phyloP scores from a whole-genome alignment of 2,888 invertebrate genomes.

The Athripsodes cinereus region DNA sequence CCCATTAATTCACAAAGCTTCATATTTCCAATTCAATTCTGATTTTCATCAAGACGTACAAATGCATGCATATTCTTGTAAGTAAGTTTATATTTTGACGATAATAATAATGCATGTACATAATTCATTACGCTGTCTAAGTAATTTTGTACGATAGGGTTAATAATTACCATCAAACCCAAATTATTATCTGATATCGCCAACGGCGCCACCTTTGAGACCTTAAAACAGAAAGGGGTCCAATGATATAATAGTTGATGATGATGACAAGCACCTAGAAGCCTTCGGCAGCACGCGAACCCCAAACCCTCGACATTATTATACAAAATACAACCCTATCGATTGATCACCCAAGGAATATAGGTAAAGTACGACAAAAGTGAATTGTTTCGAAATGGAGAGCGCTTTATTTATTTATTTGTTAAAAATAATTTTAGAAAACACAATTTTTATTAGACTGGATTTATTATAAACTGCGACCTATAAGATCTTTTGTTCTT shows the following conservation, averaged over 20 bases:
- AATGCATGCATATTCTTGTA: no score
- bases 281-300: slow-evolving; percentile 24
- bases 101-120: slow-evolving; percentile 8
- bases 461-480: no score
- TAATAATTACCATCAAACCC: slow-evolving; percentile 14
- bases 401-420: no score
- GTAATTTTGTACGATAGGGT: slow-evolving; percentile 12
- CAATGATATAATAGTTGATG: not conserved
- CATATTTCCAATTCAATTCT: no score
- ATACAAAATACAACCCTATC: slow-evolving; percentile 8
- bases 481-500: no score
- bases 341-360: not conserved
- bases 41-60: no score
- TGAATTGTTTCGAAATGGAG: no score
- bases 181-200: slow-evolving; percentile 21
- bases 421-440: no score
- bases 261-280: slow-evolving; percentile 18
- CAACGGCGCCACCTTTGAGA: slow-evolving; percentile 17
- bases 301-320: slow-evolving; percentile 2
- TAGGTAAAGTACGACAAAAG: no score
- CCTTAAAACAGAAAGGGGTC: slow-evolving; percentile 14
- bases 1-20: no score
- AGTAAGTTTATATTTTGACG: no score
- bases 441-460: no score
- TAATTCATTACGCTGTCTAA: not conserved